phyloP scores from a whole-genome alignment of 2,888 invertebrate species.

The Latheticus oryzae region DNA sequence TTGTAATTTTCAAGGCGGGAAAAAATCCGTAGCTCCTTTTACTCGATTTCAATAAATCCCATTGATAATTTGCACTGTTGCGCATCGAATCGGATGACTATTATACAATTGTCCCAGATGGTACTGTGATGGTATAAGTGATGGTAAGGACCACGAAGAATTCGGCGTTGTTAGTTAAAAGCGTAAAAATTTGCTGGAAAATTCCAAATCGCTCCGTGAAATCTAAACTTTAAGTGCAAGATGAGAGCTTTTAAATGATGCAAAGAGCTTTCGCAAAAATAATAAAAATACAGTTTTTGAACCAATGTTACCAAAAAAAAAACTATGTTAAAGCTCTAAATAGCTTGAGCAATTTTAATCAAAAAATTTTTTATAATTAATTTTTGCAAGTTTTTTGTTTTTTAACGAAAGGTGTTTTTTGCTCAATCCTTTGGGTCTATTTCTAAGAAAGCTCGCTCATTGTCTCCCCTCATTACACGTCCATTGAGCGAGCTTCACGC shows the following conservation, averaged over 20 bases:
- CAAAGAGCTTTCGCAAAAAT: neutral
- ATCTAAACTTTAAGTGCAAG: slow-evolving; percentile 40
- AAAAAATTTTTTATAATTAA: no score
- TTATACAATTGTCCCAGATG: slow-evolving; percentile 29
- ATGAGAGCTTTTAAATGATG: slow-evolving; percentile 26
- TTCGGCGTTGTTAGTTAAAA: slow-evolving; percentile 43
- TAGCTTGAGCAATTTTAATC: no score
- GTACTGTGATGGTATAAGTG: slow-evolving; percentile 13
- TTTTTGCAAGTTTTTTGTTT: slow-evolving; percentile 2
- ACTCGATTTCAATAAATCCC: slow-evolving; percentile 37
- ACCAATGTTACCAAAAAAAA: no score
- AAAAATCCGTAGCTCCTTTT: slow-evolving; percentile 27
- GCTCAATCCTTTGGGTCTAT: no score
- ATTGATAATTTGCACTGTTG: slow-evolving; percentile 43
- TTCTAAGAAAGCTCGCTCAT: no score
- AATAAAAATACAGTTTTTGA: no score
- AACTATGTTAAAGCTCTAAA: no score
- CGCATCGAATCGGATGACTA: slow-evolving; percentile 39
- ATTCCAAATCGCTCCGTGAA: slow-evolving; percentile 50
- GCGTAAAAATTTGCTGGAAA: slow-evolving; percentile 48
- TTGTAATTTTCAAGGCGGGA: slow-evolving; percentile 31
- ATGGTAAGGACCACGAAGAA: slow-evolving; percentile 44
- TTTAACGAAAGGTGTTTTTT: no score
- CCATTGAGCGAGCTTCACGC: slow-evolving; percentile 34
- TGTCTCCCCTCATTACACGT: slow-evolving; percentile 33